Base-by-base conservation (phyloP, 1,140 invertebrate genomes). In the Hesperophylax magnus region DNA sequence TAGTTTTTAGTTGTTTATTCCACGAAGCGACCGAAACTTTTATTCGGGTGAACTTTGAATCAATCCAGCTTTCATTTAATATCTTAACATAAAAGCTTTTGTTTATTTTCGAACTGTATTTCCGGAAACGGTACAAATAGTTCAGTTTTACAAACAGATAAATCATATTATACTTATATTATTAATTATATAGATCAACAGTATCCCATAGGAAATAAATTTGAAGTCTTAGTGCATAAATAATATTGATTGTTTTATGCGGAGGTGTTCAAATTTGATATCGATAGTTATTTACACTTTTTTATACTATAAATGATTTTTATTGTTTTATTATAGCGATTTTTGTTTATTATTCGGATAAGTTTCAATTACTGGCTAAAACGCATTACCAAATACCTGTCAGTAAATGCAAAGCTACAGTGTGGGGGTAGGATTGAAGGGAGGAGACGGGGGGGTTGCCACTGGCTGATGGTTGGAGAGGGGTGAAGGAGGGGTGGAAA, bases 1-100 rank as follows among this genome's bases (percentile, higher is more conserved):
- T 74, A 83, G 81, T 83, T 83, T 82, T 77, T 60, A 80, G 74
- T 74, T 75, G 65, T 77, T 75, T 67, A 52, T 72, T 79, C 18
- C 18, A 54, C 39, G 31, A n/a, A 72, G 53, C 67, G 54, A 74
- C 67, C 72, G 60, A 83, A 81, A 83, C 79, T 83, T 83, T 47
- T 83, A 78, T 83, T 81, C 67, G 67, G 69, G 77, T 52, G 67
- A 58, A 69, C 65, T 53, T 65, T 69, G 31, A 6, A 77, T 69
- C 11, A 58, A 27, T 75, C 17, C 53, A 6, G 53, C 3, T 58
- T 75, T 78, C 27, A 22, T 74, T 80, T 77, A 39, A 67, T 77
- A 74, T 82, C 74, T 77, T 60, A 34, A 18, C 72, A 61, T 71
- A 24, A 39, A 54, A 67, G 2, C 77, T 24, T 18, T 78, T 69